Evolutionary conservation across 2,797 vertebrate genomes (phyloP).

Genomic region (Crotalus adamanteus): DNA sequence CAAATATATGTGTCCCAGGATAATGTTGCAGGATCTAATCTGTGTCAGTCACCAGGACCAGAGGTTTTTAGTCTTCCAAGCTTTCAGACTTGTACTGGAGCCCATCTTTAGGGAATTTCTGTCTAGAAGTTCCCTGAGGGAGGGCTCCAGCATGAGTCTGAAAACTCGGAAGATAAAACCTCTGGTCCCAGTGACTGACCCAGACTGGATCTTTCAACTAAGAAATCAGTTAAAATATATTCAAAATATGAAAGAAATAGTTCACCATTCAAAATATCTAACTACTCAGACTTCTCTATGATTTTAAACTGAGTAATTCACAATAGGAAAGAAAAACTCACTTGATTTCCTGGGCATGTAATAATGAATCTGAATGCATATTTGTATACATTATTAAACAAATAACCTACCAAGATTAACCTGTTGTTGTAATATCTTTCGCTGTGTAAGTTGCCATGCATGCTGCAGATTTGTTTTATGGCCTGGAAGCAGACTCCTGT

Average conservation of each 20-base stretch:
- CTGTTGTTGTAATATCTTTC: conserved; percentile 1
- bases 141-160: no score
- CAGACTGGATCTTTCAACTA: no score
- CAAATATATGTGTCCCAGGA: no score
- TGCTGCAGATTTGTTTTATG: neutral
- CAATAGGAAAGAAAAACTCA: neutral
- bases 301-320: conserved; percentile 1
- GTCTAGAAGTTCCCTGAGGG: no score
- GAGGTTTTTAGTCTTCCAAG: no score
- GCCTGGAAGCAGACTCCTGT: neutral
- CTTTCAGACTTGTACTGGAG: no score
- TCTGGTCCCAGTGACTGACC: no score
- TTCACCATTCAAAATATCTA: neutral
- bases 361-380: neutral
- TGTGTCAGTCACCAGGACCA: no score
- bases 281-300: neutral
- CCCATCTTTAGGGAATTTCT: no score
- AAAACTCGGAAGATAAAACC: no score
- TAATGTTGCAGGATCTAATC: no score
- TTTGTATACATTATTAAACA: neutral
- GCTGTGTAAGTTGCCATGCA: neutral
- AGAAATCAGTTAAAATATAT: neutral
- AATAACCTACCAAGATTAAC: conserved; percentile 1
- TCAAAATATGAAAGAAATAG: neutral
- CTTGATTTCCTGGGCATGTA: neutral